Percentiles rank a stretch among this genome's conserved stretches.
phyloP scores from a whole-genome alignment of 2,888 invertebrate species.

The Leptinotarsa peninsularis region DNA sequence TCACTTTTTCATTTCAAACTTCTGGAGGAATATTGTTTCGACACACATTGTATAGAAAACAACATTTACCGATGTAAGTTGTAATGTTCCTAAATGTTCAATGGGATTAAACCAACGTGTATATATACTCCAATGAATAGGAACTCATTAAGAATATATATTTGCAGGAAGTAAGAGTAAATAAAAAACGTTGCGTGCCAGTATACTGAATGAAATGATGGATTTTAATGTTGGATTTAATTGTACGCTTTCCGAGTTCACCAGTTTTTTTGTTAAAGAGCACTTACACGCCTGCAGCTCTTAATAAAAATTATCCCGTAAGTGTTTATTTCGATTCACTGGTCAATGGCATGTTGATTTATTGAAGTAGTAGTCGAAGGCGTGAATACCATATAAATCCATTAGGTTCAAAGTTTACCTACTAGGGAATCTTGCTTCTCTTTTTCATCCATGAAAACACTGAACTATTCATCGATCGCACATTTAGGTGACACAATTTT shows the following conservation, averaged over 20 bases:
- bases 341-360: not conserved
- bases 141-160: not conserved
- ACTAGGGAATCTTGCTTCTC: not conserved
- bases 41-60: too few relatives aligned
- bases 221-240: not conserved
- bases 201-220: not conserved
- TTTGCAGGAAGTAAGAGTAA: slow-evolving; percentile 4
- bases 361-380: not conserved
- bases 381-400: not conserved
- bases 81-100: too few relatives aligned
- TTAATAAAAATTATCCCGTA: not conserved
- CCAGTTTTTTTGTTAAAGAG: not conserved
- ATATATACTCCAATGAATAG: not conserved
- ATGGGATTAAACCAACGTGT: not conserved
- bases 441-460: not conserved
- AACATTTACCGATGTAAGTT: too few relatives aligned
- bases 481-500: not conserved
- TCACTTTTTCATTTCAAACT: too few relatives aligned
- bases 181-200: slow-evolving; percentile 3
- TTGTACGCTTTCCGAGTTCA: not conserved
- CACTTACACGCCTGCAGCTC: slow-evolving; percentile 6
- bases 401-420: not conserved
- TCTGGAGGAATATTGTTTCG: too few relatives aligned
- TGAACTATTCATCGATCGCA: not conserved
- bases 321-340: slow-evolving; percentile 9